These are phyloP conservation scores for Gobionotothen gibberifrons DNA, from an alignment of 2,797 vertebrate genomes.

Conservation along the genomic window DNA sequence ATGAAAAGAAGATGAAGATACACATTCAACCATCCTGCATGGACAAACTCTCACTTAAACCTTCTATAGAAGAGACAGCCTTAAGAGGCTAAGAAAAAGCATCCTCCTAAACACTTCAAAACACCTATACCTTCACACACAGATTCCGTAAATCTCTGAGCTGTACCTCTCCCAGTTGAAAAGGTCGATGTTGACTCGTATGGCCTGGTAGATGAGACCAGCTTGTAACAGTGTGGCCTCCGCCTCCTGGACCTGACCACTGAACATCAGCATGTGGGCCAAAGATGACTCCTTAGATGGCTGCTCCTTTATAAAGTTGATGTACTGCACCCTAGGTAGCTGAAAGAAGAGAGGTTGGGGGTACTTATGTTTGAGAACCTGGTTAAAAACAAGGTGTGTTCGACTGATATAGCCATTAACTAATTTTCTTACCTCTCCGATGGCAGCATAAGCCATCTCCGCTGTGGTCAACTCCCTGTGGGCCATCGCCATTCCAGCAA, in stretches of 20 bases:
- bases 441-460: constrained; percentile 93
- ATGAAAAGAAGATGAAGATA: constrained; percentile 42
- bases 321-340: constrained; percentile 95
- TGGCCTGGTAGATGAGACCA: constrained; percentile 93
- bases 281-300: constrained; percentile 93
- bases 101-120: background rate
- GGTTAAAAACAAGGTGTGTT: constrained; percentile 4
- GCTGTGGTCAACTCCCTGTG: constrained; percentile 91
- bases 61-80: background rate
- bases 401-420: background rate
- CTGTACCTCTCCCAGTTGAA: constrained; percentile 97
- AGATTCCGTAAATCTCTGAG: constrained; percentile 4
- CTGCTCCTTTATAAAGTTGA: constrained; percentile 93
- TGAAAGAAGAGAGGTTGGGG: constrained; percentile 57
- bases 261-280: constrained; percentile 93
- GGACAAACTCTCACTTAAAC: constrained; percentile 19
- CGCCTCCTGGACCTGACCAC: constrained; percentile 92
- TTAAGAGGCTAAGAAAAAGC: background rate
- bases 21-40: background rate
- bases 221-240: constrained; percentile 92
- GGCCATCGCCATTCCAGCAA: constrained; percentile 95
- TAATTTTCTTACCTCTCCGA: constrained; percentile 88
- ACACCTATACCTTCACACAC: constrained; percentile 1
- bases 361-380: background rate
- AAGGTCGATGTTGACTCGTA: constrained; percentile 93